Conservation (phyloP, 2,888 invertebrate genomes). For the Plebejus melissa region DNA sequence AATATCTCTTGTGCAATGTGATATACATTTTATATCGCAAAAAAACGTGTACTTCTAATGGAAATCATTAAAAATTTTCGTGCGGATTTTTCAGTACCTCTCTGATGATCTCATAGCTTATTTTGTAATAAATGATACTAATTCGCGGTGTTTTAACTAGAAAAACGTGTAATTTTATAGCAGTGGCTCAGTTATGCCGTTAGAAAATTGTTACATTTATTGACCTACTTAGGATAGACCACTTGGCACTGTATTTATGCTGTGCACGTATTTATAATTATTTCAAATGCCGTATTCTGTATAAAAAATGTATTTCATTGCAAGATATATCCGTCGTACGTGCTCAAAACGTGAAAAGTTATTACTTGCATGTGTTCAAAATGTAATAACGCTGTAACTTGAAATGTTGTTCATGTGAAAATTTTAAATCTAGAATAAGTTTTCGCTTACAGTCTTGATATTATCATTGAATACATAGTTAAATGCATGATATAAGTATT, state of each 20-base stretch:
- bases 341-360: background rate
- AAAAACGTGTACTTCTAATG: background rate
- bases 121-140: background rate
- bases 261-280: constrained; percentile 13
- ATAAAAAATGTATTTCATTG: background rate
- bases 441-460: too few species aligned
- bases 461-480: too few species aligned
- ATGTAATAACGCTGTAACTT: background rate
- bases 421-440: too few species aligned
- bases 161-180: background rate
- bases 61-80: background rate
- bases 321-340: background rate
- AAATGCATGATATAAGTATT: too few species aligned
- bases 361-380: background rate
- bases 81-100: background rate
- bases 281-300: background rate
- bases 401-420: too few species aligned
- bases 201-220: background rate
- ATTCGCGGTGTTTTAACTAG: background rate
- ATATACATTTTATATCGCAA: constrained; percentile 16
- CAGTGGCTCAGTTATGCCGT: background rate
- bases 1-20: constrained; percentile 21
- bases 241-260: background rate
- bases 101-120: constrained; percentile 29
- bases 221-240: background rate